These are phyloP conservation scores for Acromyrmex heyeri DNA, from an alignment of 1,140 invertebrate species.

Conservation along the genomic window DNA sequence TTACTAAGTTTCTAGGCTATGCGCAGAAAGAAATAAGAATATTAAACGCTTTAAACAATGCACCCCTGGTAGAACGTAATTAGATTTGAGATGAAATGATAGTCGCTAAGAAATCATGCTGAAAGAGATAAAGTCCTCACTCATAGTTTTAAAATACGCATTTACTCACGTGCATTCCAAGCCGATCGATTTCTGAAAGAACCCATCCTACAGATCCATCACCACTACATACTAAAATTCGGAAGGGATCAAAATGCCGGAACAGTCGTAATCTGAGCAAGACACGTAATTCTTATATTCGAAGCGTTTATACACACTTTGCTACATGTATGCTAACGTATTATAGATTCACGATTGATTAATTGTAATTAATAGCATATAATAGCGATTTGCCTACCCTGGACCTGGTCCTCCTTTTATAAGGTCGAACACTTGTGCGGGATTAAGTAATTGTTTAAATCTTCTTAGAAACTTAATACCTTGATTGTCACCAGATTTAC, in stretches of 20 bases:
- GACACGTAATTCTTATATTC: conserved; percentile 38
- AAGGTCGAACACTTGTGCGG: conserved; percentile 99
- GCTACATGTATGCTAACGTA: neutral
- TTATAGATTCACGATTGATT: conserved; percentile 11
- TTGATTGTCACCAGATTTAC: conserved; percentile 98
- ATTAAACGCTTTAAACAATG: neutral
- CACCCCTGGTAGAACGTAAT: neutral
- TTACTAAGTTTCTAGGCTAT: neutral
- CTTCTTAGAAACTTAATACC: conserved; percentile 98
- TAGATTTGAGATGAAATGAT: conserved; percentile 29
- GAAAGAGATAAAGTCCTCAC: neutral
- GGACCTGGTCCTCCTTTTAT: conserved; percentile 95
- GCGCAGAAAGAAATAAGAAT: conserved; percentile 10
- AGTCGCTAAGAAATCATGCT: conserved; percentile 38
- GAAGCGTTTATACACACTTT: no score
- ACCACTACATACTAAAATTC: conserved; percentile 96
- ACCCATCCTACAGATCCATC: conserved; percentile 98
- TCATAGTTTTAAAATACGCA: neutral
- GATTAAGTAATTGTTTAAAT: conserved; percentile 98
- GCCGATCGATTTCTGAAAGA: conserved; percentile 95
- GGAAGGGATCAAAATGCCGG: conserved; percentile 96
- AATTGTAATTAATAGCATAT: conserved; percentile 6
- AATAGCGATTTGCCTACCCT: conserved; percentile 88
- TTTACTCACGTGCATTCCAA: conserved; percentile 95
- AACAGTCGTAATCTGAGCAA: conserved; percentile 91